Evolutionary conservation across 2,888 invertebrate genomes (phyloP).

Genomic region (Euclidia mi): DNA sequence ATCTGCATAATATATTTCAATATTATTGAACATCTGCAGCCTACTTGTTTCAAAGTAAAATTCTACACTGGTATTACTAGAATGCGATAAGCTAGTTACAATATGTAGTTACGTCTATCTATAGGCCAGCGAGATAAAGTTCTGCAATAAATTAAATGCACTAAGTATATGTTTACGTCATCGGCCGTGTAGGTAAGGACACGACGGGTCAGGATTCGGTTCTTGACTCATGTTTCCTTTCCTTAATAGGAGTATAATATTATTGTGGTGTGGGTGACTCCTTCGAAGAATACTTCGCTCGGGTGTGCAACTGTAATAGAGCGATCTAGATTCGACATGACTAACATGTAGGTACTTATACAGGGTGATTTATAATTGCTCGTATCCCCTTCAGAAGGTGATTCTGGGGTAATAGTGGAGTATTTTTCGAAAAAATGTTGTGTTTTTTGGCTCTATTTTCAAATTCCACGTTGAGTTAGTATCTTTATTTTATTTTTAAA

Average conservation of each 20-base stretch:
- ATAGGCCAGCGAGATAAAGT: slow-evolving; percentile 47
- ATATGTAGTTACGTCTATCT: slow-evolving; percentile 1
- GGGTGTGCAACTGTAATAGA: slow-evolving; percentile 13
- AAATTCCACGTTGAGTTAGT: too few species aligned
- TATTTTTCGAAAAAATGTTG: too few species aligned
- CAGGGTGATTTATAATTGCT: too few species aligned
- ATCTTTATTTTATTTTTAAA: too few species aligned
- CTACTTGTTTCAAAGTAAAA: neutral
- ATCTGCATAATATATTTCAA: neutral
- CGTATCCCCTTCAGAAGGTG: too few species aligned
- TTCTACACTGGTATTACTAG: slow-evolving; percentile 24
- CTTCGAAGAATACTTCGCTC: slow-evolving; percentile 24
- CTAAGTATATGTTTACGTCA: slow-evolving; percentile 57
- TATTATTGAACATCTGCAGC: slow-evolving; percentile 3
- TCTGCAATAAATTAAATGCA: slow-evolving; percentile 54
- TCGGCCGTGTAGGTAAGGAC: slow-evolving; percentile 42
- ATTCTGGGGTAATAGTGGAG: too few species aligned
- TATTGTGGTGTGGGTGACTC: slow-evolving; percentile 38
- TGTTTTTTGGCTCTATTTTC: too few species aligned
- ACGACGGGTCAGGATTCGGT: slow-evolving; percentile 32
- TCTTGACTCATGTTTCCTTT: slow-evolving; percentile 49
- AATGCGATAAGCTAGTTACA: slow-evolving; percentile 2
- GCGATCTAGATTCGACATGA: neutral
- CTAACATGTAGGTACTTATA: slow-evolving; percentile 4
- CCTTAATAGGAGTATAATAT: slow-evolving; percentile 33